Evolutionary conservation across 1,140 invertebrate species (phyloP).

Genomic region (Drosophila azteca): DNA sequence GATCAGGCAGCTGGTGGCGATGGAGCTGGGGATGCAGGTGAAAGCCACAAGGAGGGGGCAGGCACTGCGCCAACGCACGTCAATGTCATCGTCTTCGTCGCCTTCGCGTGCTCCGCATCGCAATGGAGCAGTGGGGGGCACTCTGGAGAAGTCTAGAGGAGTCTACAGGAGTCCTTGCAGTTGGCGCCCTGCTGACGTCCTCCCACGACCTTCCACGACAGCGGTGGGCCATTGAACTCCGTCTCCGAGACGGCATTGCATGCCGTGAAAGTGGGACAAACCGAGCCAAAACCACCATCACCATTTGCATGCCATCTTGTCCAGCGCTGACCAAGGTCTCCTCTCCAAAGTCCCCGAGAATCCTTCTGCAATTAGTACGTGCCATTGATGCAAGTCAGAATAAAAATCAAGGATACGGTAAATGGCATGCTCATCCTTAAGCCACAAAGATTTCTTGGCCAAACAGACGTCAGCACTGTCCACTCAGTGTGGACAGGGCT

Average conservation of each 20-base stretch:
- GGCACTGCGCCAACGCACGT: slow-evolving; percentile 2
- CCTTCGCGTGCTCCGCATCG: slow-evolving; percentile 35
- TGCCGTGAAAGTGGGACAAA: slow-evolving; percentile 25
- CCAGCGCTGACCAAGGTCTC: slow-evolving; percentile 30
- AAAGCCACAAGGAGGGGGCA: too few species aligned
- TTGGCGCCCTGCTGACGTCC: slow-evolving; percentile 35
- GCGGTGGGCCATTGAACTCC: slow-evolving; percentile 23
- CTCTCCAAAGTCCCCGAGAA: slow-evolving; percentile 1
- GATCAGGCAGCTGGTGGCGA: slow-evolving; percentile 15
- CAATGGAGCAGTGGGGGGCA: not conserved
- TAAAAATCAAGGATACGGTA: not conserved
- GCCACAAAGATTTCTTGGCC: slow-evolving; percentile 21
- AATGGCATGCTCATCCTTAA: not conserved
- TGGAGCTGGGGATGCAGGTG: not conserved
- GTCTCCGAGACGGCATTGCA: slow-evolving; percentile 12
- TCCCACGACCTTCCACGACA: slow-evolving; percentile 27
- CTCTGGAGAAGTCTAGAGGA: not conserved
- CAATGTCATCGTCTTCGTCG: slow-evolving; percentile 35
- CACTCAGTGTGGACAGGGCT: slow-evolving; percentile 2
- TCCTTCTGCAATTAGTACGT: slow-evolving; percentile 29
- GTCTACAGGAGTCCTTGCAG: slow-evolving; percentile 2
- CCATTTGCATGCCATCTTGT: slow-evolving; percentile 45
- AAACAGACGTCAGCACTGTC: slow-evolving; percentile 13
- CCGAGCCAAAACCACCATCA: slow-evolving; percentile 19
- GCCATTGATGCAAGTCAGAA: slow-evolving; percentile 20